phyloP scores from a whole-genome alignment of 2,113 vertebrate species.

The cattle (Bos taurus) region DNA sequence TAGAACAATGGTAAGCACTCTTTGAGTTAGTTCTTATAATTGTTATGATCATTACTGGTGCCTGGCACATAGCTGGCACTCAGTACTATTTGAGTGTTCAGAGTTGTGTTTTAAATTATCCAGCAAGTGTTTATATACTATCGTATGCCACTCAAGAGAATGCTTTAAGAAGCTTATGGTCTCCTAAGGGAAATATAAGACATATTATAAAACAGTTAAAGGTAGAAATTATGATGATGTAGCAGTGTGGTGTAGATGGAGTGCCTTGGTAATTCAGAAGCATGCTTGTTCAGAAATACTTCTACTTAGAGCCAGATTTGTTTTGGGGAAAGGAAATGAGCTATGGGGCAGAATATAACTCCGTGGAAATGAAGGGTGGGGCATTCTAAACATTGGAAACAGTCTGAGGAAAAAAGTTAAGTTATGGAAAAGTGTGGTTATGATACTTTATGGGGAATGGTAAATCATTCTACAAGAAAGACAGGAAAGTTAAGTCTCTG shows the following conservation, averaged over 20 bases:
- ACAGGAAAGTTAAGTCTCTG: background rate
- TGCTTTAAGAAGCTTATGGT: background rate
- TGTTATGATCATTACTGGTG: background rate
- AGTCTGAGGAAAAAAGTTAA: background rate
- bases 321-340: constrained; percentile 7
- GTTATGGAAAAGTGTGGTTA: background rate
- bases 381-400: background rate
- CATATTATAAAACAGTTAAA: background rate
- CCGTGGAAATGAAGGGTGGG: background rate
- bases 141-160: background rate
- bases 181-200: background rate
- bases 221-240: background rate
- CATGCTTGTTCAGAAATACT: background rate
- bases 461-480: background rate
- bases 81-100: background rate
- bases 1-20: background rate
- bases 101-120: background rate
- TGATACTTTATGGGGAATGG: background rate
- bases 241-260: background rate
- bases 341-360: constrained; percentile 11
- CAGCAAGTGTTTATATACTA: background rate
- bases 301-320: background rate
- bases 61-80: background rate
- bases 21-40: background rate
- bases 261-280: background rate